Evolutionary conservation across 2,797 vertebrate species (phyloP), one percentile per base, ranked within the genome.

Genomic region (Sebastes iracundus): DNA sequence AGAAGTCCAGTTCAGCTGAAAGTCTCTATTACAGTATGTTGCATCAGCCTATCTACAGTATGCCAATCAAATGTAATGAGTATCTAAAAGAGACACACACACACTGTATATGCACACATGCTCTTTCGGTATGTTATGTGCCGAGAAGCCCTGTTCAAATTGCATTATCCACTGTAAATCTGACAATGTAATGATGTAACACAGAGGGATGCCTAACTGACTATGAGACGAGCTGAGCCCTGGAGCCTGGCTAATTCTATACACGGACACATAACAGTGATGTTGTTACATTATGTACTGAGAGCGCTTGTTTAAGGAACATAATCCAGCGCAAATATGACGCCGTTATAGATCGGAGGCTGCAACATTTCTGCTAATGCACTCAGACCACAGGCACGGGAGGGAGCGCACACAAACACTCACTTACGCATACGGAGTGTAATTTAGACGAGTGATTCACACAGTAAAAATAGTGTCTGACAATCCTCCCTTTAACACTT

Each of bases 381-480:
- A 60, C 56, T 64, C 78, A 70, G 68, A 64, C 33, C 70, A 32
- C 68, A 86, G 67, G 66, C 49, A 56, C 9, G 0, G 4, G 5
- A 32, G 8, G 5, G 3, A 20, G 14, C 67, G 13, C 55, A 59
- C 63, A 80, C 67, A 59, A 53, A 63, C 55, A 46, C 64, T 42
- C 32, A 32, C 27, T 65, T 8, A 61, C 27, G n/a, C 23, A 66
- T 64, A 70, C 28, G 0, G 14, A 30, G 58, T 56, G 28, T 79
- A 71, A 87, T 79, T 85, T 73, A 85, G 78, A 61, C 1, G 1
- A 65, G 42, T 85, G 85, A 83, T 79, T 88, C 77, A 85, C 11
- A 46, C 2, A 62, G 65, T 28, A 56, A n/a, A 69, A 80, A 83
- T 38, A 65, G 62, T 30, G 33, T 42, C 59, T 69, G 30, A 72